phyloP scores from a whole-genome alignment of 2,113 vertebrate species.

The Pelusios castaneus region DNA sequence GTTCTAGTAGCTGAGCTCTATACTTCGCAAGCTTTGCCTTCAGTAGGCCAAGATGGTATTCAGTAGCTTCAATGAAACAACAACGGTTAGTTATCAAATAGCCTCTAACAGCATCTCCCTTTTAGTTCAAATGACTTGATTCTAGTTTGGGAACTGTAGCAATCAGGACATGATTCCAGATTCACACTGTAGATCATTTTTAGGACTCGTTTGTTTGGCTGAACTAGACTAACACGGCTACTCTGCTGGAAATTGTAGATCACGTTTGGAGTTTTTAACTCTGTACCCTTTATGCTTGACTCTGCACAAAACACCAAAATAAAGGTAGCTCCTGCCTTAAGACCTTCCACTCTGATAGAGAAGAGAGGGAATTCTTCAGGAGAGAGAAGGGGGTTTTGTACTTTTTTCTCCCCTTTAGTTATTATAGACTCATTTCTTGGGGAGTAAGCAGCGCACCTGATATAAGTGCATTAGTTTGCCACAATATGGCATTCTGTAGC shows the following conservation, averaged over 20 bases:
- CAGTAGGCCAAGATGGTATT: slow-evolving; percentile 96
- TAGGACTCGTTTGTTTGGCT: too few species aligned
- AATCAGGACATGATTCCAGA: neutral
- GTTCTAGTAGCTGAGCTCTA: slow-evolving; percentile 94
- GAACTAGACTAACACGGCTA: too few species aligned
- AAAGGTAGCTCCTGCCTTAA: rapidly evolving
- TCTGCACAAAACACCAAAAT: too few species aligned
- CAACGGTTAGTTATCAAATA: neutral
- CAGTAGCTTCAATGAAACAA: slow-evolving; percentile 82
- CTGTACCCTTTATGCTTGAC: rapidly evolving
- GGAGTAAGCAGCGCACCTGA: neutral
- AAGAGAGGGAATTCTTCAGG: rapidly evolving
- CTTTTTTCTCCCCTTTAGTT: too few species aligned
- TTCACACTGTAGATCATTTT: rapidly evolving
- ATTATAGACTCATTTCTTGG: neutral
- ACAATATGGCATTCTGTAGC: neutral
- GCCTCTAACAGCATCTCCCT: neutral
- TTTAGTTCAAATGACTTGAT: neutral
- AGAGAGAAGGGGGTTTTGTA: rapidly evolving
- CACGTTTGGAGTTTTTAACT: rapidly evolving
- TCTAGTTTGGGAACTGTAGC: neutral
- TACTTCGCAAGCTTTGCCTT: slow-evolving; percentile 98
- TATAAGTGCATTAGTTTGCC: neutral
- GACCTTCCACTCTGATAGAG: rapidly evolving
- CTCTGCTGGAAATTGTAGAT: rapidly evolving